Conservation (phyloP, 2,113 vertebrate genomes). For the Redunca redunca region DNA sequence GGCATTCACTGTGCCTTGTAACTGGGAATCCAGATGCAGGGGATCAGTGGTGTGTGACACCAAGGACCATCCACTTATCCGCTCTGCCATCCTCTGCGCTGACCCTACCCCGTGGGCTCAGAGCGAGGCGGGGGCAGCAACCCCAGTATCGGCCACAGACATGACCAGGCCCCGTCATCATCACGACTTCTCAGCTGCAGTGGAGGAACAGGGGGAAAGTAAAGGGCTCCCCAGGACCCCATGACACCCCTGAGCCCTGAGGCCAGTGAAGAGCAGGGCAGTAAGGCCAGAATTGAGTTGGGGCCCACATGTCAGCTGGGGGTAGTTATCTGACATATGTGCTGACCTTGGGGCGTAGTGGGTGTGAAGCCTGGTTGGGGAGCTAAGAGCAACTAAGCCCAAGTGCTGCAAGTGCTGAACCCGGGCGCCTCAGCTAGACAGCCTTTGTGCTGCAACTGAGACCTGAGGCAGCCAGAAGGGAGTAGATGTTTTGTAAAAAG, state of each 20-base stretch:
- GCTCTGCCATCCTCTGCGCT: neutral
- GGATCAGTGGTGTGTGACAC: neutral
- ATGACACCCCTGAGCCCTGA: neutral
- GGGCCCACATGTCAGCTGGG: neutral
- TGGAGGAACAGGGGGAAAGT: neutral
- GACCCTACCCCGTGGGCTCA: neutral
- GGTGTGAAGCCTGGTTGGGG: too few relatives aligned
- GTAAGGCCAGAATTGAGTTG: neutral
- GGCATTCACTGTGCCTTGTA: neutral
- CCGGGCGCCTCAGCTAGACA: neutral
- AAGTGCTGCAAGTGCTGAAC: neutral
- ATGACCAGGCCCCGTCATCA: rapidly evolving
- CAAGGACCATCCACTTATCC: neutral
- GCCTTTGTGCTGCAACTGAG: neutral
- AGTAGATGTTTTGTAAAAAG: neutral
- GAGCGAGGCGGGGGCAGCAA: neutral
- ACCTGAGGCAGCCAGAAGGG: neutral
- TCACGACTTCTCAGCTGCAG: neutral
- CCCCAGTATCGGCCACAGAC: neutral
- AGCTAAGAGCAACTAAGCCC: rapidly evolving
- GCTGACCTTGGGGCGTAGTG: neutral
- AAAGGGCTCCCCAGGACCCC: neutral
- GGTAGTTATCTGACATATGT: neutral
- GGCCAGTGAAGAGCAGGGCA: neutral
- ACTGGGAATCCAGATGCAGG: neutral